Conservation (phyloP, 1,140 invertebrate genomes). For the Cardiocondyla obscurior region DNA sequence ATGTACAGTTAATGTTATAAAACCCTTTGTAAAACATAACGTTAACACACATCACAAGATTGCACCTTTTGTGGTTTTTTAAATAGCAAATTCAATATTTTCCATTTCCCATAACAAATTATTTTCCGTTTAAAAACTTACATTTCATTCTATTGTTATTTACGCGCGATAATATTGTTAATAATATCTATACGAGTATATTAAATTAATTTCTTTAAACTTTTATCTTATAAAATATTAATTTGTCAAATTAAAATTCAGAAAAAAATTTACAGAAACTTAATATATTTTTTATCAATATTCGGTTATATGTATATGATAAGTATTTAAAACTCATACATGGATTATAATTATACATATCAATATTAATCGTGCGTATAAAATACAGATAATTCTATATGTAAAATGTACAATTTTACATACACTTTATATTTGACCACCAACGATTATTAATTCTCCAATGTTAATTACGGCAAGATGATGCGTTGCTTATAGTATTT, state of each 20-base stretch:
- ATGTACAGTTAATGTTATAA: conserved; percentile 63
- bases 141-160: conserved; percentile 48
- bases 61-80: conserved; percentile 25
- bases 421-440: conserved; percentile 42
- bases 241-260: background rate
- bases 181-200: conserved; percentile 20
- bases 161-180: conserved; percentile 64
- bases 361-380: conserved; percentile 65
- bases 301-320: background rate
- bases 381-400: conserved; percentile 24
- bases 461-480: conserved; percentile 41
- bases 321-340: background rate
- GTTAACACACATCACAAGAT: conserved; percentile 29
- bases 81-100: conserved; percentile 44
- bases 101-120: conserved; percentile 28
- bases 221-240: conserved; percentile 16
- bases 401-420: conserved; percentile 35
- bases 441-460: conserved; percentile 57
- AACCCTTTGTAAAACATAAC: conserved; percentile 59
- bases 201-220: conserved; percentile 12
- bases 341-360: conserved; percentile 59
- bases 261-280: background rate
- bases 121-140: conserved; percentile 18
- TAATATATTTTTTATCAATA: conserved; percentile 4
- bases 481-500: conserved; percentile 52